Evolutionary conservation across 2,113 vertebrate genomes (phyloP), one percentile per base, ranked within the genome.

Genomic region (Catharus minimus): DNA sequence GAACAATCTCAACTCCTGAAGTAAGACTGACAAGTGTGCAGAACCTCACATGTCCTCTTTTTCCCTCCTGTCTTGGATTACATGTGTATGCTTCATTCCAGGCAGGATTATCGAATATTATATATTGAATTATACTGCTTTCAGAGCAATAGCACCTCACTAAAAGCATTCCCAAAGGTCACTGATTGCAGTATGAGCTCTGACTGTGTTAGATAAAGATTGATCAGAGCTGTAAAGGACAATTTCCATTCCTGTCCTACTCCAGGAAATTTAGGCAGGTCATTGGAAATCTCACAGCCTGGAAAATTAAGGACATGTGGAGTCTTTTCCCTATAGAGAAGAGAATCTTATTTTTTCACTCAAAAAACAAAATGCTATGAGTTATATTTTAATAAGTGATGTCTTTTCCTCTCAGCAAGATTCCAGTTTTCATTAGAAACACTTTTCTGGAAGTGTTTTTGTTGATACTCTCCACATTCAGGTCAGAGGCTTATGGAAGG

Each of bases 51-150:
- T 5, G 32, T 49, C 26, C 28, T 47, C 15, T 55, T 68, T 82
- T 76, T 33, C 8, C 27, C 28, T 82, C 16, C 69, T 88, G 52
- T 12, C 36, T 81, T 0, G 0, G 20, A 41, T 66, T 50, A 66
- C 0, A 0, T 46, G 26, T 39, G 13, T 22, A 10, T 26, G n/a
- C 32, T 74, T 23, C 2, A 2, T 73, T 83, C 65, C 65, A 43
- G 56, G 60, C 71, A 83, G 18, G 16, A 30, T 67, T 43, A 19
- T 2, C 66, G 52, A 49, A 44, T 67, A 47, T 46, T 67, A 26
- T 8, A 15, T 52, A 67, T 30, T 81, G 52, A 73, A 53, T 47
- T 36, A 39, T 36, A 67, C 18, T 41, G 44, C 65, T 69, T 73
- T 57, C 56, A 89, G 49, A 69, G 43, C 62, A 71, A 62, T 8